Evolutionary conservation across 2,888 invertebrate genomes (phyloP).

Genomic region (Zygothrica quintamaculata): DNA sequence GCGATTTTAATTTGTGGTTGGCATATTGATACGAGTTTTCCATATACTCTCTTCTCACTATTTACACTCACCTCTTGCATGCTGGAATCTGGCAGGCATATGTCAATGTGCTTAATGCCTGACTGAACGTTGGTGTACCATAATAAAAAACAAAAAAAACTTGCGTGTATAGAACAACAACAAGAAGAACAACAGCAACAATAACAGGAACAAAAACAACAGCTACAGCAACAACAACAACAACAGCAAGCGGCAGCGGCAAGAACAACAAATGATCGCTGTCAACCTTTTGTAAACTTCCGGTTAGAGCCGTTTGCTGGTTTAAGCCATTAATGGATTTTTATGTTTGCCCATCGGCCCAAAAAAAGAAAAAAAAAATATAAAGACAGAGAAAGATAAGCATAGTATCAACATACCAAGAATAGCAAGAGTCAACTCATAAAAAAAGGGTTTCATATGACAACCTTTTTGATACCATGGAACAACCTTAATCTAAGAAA

Average conservation of each 20-base stretch:
- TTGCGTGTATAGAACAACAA: slow-evolving; percentile 44
- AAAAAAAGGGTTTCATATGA: slow-evolving; percentile 37
- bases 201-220: slow-evolving; percentile 10
- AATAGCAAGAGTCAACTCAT: neutral
- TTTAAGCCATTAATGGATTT: slow-evolving; percentile 67
- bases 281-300: slow-evolving; percentile 76
- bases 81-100: slow-evolving; percentile 61
- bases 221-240: slow-evolving; percentile 15
- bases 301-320: slow-evolving; percentile 65
- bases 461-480: slow-evolving; percentile 8
- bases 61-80: slow-evolving; percentile 20
- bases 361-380: slow-evolving; percentile 31
- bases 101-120: slow-evolving; percentile 78
- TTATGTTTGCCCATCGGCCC: slow-evolving; percentile 48
- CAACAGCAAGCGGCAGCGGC: slow-evolving; percentile 4
- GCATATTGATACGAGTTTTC: slow-evolving; percentile 60
- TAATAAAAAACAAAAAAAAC: slow-evolving; percentile 42
- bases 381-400: slow-evolving; percentile 10
- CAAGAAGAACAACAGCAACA: slow-evolving; percentile 4
- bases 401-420: neutral
- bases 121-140: slow-evolving; percentile 56
- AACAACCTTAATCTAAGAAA: neutral
- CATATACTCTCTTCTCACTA: slow-evolving; percentile 11
- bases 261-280: slow-evolving; percentile 56
- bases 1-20: slow-evolving; percentile 62